Evolutionary conservation across 1,140 invertebrate genomes (phyloP), one percentile per base, ranked within the genome.

Genomic region (Microvelia longipes): DNA sequence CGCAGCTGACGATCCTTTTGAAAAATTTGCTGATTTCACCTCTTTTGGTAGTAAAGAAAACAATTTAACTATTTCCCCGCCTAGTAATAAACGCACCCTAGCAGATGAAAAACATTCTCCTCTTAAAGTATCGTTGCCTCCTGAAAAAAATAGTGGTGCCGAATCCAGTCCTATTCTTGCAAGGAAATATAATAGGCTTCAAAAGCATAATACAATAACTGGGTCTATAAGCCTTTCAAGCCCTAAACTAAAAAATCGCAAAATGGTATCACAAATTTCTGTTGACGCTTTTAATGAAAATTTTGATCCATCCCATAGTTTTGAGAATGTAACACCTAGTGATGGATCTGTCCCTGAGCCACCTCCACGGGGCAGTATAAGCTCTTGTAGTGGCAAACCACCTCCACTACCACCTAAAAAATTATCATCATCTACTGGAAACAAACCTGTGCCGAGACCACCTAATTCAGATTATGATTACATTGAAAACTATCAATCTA

Each of bases 381-480:
- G 69, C 77, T 79, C 71, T 76, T 76, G 71, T 78, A 81, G 77
- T 79, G 82, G 85, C 67, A 84, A 91, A 73, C 91, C 91, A 0
- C 91, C 91, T 13, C 91, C 91, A 0, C 80, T 93, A 69, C 91
- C 91, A 1, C 91, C 91, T 0, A 93, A 93, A 78, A 91, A 92
- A 75, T 83, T 88, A 29, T 75, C 77, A 35, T 75, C 74, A 19
- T 75, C 79, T 71, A 73, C 76, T 2, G 74, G 75, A 1, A 73
- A 79, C 2, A 85, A 83, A 71, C 86, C 87, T 0, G 88, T 87
- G 1, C 86, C 87, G 1, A 81, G 86, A 66, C 87, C 87, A 30
- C 86, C 85, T 11, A 83, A 85, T 71, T 84, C 77, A 27, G 85
- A 84, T 35, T 86, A 86, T 73, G 85, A 88, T 73, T 86, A 84